Evolutionary conservation across 2,113 vertebrate genomes (phyloP).

Genomic region (Columba livia): DNA sequence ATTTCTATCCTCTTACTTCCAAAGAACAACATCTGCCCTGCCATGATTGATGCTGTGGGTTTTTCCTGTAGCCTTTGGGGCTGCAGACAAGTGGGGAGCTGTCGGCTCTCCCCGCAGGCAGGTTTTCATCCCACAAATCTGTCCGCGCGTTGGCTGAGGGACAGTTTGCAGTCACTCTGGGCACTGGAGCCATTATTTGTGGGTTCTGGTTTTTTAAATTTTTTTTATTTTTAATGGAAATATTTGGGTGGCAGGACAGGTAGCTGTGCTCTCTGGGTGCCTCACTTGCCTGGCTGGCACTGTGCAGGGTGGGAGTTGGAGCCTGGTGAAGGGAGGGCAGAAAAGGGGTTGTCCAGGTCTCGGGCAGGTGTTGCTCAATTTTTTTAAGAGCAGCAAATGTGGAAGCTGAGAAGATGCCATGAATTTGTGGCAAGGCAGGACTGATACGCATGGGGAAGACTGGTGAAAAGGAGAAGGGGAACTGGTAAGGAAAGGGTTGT

Average conservation of each 20-base stretch:
- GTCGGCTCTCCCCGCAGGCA: background rate
- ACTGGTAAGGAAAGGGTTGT: background rate
- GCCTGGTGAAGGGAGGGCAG: background rate
- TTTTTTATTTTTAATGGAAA: background rate
- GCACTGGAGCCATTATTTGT: background rate
- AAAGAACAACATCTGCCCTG: slow-evolving; percentile 1
- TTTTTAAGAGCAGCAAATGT: background rate
- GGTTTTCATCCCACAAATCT: background rate
- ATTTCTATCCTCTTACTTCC: slow-evolving; percentile 35
- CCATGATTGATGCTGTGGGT: background rate
- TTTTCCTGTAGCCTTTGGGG: slow-evolving; percentile 7
- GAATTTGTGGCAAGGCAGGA: background rate
- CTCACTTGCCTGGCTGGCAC: rapidly evolving
- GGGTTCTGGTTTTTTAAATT: background rate
- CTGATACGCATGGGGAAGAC: background rate
- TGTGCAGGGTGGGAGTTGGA: rapidly evolving
- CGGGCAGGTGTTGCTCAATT: background rate
- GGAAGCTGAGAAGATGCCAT: background rate
- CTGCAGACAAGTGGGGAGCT: slow-evolving; percentile 8
- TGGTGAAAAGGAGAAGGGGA: background rate
- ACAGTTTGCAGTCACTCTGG: background rate
- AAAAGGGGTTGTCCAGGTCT: background rate
- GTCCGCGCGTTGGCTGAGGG: background rate
- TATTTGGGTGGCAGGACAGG: background rate
- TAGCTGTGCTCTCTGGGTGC: background rate